Conservation (phyloP, 2,113 vertebrate genomes). For the Carettochelys insculpta region DNA sequence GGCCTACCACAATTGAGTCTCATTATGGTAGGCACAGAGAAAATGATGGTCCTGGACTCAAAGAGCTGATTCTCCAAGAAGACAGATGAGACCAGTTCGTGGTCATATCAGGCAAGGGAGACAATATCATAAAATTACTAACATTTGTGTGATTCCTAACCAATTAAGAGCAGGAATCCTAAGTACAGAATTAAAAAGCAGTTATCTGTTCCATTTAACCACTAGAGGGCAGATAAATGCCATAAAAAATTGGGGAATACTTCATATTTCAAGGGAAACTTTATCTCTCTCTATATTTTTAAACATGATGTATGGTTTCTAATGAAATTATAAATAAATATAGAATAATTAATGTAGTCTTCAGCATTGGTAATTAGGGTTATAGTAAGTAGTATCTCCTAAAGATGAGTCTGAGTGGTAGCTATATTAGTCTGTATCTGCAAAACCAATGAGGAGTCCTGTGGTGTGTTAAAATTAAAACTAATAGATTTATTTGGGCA, state of each 20-base stretch:
- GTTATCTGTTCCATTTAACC: not conserved
- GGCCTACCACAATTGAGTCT: not conserved
- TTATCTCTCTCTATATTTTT: accelerated
- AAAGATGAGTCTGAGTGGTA: too few relatives aligned
- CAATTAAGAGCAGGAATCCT: accelerated
- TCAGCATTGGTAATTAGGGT: not conserved
- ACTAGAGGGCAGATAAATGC: conserved; percentile 37
- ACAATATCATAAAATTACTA: not conserved
- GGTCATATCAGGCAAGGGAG: accelerated
- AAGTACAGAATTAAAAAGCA: not conserved
- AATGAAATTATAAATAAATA: not conserved
- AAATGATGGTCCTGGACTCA: not conserved
- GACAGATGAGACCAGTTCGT: accelerated
- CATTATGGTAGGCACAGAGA: not conserved
- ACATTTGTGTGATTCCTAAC: accelerated
- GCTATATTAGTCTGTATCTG: too few relatives aligned
- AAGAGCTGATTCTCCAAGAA: not conserved
- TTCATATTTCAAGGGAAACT: accelerated
- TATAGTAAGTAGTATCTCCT: not conserved
- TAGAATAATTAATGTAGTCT: not conserved
- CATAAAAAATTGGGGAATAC: accelerated
- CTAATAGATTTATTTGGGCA: too few relatives aligned
- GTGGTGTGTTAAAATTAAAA: too few relatives aligned
- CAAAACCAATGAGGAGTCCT: too few relatives aligned
- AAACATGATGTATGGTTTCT: not conserved